These are phyloP conservation scores for Cynocephalus volans DNA, from an alignment of 2,113 vertebrate species.

Conservation along the genomic window DNA sequence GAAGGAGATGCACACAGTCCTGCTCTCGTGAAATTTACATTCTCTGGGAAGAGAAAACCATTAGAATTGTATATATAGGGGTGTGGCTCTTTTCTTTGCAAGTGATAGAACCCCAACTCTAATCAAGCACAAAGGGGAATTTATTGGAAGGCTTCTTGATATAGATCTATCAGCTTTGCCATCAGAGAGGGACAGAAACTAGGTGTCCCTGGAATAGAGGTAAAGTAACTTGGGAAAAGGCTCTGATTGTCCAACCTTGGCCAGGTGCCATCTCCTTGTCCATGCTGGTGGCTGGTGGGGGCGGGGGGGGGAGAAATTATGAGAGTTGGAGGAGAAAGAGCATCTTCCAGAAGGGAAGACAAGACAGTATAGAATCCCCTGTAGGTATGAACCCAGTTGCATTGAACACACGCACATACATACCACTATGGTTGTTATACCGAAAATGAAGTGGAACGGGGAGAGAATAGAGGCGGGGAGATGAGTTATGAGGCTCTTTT, in stretches of 20 bases:
- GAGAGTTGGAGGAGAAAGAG: not conserved
- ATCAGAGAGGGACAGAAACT: not conserved
- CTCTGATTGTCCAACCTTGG: not conserved
- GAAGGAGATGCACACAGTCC: not conserved
- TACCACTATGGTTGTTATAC: not conserved
- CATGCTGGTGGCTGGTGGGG: not conserved
- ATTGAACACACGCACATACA: not conserved
- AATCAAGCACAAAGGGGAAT: not conserved
- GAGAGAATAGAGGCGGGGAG: not conserved
- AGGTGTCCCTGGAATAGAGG: not conserved
- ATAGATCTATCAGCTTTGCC: constrained; percentile 5
- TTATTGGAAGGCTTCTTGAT: not conserved
- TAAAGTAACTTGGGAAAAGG: not conserved
- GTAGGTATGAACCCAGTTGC: not conserved
- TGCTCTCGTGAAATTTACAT: not conserved
- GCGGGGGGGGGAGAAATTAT: not conserved
- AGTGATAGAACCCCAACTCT: not conserved
- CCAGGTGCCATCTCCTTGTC: not conserved
- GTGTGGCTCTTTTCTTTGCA: not conserved
- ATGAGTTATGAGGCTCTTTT: not conserved
- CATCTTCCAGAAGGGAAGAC: constrained; percentile 12
- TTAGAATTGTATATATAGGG: not conserved
- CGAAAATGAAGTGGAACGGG: not conserved
- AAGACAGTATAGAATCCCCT: not conserved
- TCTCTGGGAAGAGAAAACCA: not conserved